phyloP scores from a whole-genome alignment of 2,888 invertebrate genomes.

The Amphipoea lucens region DNA sequence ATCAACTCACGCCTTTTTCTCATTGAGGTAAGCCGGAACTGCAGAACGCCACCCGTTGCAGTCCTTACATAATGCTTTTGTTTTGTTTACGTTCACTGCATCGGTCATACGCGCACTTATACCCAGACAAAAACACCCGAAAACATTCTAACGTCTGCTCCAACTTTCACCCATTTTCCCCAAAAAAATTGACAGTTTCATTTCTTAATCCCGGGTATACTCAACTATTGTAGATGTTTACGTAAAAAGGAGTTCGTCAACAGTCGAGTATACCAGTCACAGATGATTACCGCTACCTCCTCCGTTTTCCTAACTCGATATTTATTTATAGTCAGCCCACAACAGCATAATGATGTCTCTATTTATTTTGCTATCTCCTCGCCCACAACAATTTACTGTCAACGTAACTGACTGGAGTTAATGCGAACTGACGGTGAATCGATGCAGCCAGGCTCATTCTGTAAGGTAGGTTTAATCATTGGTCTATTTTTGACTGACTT shows the following conservation, averaged over 20 bases:
- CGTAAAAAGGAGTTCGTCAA: not conserved
- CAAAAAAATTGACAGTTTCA: not conserved
- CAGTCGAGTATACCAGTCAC: slow-evolving; percentile 50
- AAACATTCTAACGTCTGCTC: not conserved
- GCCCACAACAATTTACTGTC: slow-evolving; percentile 58
- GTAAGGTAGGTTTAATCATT: not conserved
- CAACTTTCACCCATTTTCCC: not conserved
- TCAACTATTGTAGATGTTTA: not conserved
- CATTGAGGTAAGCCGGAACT: too few relatives aligned
- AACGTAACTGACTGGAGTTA: slow-evolving; percentile 49
- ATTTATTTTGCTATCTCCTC: slow-evolving; percentile 57
- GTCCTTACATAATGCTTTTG: too few relatives aligned
- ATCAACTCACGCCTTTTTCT: not conserved
- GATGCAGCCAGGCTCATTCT: slow-evolving; percentile 5
- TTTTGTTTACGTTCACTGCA: too few relatives aligned
- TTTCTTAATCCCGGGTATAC: not conserved
- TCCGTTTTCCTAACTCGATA: slow-evolving; percentile 41
- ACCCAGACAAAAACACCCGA: too few relatives aligned
- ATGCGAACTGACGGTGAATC: slow-evolving; percentile 47
- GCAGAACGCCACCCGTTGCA: too few relatives aligned
- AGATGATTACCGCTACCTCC: slow-evolving; percentile 51
- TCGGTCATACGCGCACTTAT: too few relatives aligned
- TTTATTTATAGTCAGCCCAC: slow-evolving; percentile 63
- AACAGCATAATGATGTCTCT: slow-evolving; percentile 52
- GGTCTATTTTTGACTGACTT: not conserved